Conservation (phyloP, 2,888 invertebrate species). For the Caenorhabditis wallacei region DNA sequence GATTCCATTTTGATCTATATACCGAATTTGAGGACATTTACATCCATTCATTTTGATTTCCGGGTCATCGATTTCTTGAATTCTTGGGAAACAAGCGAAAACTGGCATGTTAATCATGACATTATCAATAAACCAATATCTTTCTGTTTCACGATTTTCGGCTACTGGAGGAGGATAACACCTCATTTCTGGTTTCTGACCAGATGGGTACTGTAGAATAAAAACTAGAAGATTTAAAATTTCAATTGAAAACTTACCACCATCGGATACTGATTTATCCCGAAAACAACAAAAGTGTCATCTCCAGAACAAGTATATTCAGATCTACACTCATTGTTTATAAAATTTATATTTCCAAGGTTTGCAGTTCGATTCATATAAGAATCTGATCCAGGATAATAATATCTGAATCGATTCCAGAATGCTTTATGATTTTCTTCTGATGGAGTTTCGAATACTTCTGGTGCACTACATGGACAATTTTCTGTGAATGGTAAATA, state of each 20-base stretch:
- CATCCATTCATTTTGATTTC: conserved; percentile 22
- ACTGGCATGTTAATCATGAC: neutral
- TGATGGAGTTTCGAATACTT: neutral
- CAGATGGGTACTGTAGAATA: neutral
- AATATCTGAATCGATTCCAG: conserved; percentile 2
- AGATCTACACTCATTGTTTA: neutral
- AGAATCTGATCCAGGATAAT: conserved; percentile 3
- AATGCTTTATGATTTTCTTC: neutral
- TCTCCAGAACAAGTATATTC: neutral
- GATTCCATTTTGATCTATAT: conserved; percentile 16
- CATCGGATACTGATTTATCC: conserved; percentile 1
- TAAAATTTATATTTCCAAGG: neutral
- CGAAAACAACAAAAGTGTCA: conserved; percentile 17
- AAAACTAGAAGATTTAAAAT: neutral
- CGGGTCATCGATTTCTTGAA: conserved; percentile 3
- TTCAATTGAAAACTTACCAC: neutral
- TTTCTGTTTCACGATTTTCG: neutral
- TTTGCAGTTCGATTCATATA: neutral
- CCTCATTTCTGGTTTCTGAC: neutral
- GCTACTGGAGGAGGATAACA: neutral
- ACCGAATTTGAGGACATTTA: conserved; percentile 2
- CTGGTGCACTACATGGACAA: neutral
- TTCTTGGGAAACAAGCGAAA: neutral
- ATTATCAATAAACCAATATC: conserved; percentile 22
- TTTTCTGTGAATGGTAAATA: neutral